Evolutionary conservation across 2,888 invertebrate genomes (phyloP), one percentile per base, ranked within the genome.

Genomic region (Kuschelorhynchus macadamiae): DNA sequence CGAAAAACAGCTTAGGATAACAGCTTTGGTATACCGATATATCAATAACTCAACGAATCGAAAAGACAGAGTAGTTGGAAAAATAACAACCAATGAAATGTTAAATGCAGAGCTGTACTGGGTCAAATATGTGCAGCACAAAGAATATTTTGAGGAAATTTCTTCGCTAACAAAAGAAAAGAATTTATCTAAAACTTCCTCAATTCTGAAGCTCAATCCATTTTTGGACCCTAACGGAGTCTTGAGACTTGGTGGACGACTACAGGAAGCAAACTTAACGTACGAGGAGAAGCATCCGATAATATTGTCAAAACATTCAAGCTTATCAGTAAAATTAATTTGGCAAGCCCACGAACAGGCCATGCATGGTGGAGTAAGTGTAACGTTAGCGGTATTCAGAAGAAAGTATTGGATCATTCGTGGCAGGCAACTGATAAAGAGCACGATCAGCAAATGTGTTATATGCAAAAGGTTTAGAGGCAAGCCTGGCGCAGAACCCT

Each of bases 191-290:
- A 25, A 7, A 7, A 25, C 25, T 25, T 25, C 7, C 25, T 25
- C 25, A 25, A 7, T 3, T 25, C 3, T 25, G 25, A 25, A 3
- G 25, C 25, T 25, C 25, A 5, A 5, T 3, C 4, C 25, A 5
- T 25, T 25, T 25, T 25, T n/a, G n/a, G n/a, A n/a, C n/a, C 25
- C 7, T 25, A 25, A 7, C 7, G 3, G 25, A 25, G 3, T 25
- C 25, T 25, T n/a, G n/a, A n/a, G n/a, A n/a, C n/a, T n/a, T 25
- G 25, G 25, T 5, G 25, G 25, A 3, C 3, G 25, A 25, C 7
- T 52, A 9, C 30, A 52, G 8, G 53, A 52, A 32, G 25, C 53
- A 14, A 14, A 52, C 14, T n/a, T 52, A 52, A 5, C 16, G 3
- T 17, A 52, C 2, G 53, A 52, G 5, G 33, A 52, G 3, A 36